These are phyloP conservation scores for Cryptoleucopteryx plumbea DNA, from an alignment of 2,113 vertebrate species.

Conservation along the genomic window DNA sequence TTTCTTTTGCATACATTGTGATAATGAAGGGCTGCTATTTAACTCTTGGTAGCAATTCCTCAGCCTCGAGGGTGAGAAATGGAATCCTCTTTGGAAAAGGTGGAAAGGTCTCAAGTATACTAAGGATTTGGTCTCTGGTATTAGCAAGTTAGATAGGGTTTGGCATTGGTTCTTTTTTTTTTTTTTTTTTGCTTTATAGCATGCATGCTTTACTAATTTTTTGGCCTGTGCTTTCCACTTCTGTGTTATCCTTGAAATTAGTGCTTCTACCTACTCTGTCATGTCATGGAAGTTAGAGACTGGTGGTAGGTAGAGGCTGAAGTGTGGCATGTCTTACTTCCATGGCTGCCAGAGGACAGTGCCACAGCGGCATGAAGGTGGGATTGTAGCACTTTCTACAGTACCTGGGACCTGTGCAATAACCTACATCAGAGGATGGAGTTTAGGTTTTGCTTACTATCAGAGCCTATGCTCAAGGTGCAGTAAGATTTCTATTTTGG, in stretches of 20 bases:
- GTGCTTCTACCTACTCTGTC: not conserved
- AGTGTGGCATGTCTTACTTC: not conserved
- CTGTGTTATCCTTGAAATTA: not conserved
- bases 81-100: not conserved
- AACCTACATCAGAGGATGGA: not conserved
- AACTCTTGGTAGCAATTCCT: not conserved
- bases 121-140: not conserved
- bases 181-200: not conserved
- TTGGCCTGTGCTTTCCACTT: not conserved
- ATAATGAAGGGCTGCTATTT: not conserved
- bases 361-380: accelerated
- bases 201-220: not conserved
- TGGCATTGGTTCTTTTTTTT: not conserved
- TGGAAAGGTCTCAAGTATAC: not conserved
- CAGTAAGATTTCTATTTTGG: not conserved
- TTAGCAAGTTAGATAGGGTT: not conserved
- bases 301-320: not conserved
- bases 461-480: not conserved
- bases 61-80: not conserved
- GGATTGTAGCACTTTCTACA: not conserved
- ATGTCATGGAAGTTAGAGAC: not conserved
- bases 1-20: not conserved
- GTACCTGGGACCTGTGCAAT: not conserved
- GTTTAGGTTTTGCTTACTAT: not conserved
- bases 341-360: not conserved